phyloP scores from a whole-genome alignment of 1,140 invertebrate genomes.

The Tetragnatha versicolor region DNA sequence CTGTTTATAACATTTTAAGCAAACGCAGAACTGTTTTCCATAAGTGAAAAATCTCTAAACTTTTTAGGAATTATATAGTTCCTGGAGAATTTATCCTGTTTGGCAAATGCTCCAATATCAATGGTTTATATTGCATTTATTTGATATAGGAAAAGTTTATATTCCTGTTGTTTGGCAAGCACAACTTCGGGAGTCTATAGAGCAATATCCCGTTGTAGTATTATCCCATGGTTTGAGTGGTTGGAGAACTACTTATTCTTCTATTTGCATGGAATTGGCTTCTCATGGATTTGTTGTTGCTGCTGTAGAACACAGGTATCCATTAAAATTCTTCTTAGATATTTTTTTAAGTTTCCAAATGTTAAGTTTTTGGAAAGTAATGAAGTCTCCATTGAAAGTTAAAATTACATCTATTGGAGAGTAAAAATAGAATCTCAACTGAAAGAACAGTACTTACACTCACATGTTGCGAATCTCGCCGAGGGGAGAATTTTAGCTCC shows the following conservation, averaged over 20 bases:
- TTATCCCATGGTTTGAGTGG: constrained; percentile 75
- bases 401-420: too few relatives aligned
- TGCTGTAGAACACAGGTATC: constrained; percentile 64
- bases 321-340: constrained; percentile 11
- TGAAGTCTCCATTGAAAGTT: too few relatives aligned
- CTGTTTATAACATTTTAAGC: too few relatives aligned
- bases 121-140: not conserved
- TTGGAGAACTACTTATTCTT: constrained; percentile 71
- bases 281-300: constrained; percentile 74
- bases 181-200: constrained; percentile 57
- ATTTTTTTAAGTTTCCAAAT: not conserved
- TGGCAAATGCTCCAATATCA: not conserved
- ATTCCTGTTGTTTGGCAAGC: constrained; percentile 70
- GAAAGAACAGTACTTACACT: too few relatives aligned
- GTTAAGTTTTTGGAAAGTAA: too few relatives aligned
- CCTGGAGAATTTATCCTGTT: not conserved
- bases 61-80: not conserved
- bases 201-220: constrained; percentile 70
- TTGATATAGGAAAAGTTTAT: constrained; percentile 56
- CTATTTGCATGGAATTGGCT: constrained; percentile 71
- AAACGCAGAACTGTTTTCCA: too few relatives aligned
- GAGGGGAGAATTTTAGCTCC: too few relatives aligned
- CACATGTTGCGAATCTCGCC: too few relatives aligned
- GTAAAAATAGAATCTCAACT: too few relatives aligned
- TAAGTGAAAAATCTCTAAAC: not conserved